These are phyloP conservation scores for Dicrostonyx torquatus DNA, from an alignment of 2,797 vertebrate species.

Conservation along the genomic window DNA sequence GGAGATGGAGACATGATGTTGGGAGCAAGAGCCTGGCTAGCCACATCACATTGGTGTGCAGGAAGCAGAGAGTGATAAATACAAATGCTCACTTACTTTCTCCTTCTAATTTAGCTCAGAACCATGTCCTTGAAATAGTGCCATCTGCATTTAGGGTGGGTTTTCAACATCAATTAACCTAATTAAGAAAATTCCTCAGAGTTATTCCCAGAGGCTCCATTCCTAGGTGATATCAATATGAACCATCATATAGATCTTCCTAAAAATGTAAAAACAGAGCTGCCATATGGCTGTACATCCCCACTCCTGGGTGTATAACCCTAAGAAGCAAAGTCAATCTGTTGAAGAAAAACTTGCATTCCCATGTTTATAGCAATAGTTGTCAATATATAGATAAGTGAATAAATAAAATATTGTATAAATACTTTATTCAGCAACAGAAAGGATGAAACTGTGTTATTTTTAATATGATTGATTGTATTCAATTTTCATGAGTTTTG, in stretches of 20 bases:
- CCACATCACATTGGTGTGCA: too few relatives aligned
- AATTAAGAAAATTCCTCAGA: background rate
- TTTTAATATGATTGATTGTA: background rate
- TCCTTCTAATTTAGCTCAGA: background rate
- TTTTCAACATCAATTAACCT: background rate
- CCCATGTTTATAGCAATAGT: background rate
- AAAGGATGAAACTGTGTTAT: background rate
- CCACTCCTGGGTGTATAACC: background rate
- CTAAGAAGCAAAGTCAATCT: background rate
- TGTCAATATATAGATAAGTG: too few relatives aligned
- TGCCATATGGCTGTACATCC: background rate
- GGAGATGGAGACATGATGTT: background rate
- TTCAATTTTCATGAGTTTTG: slow-evolving; percentile 24
- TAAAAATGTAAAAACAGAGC: background rate
- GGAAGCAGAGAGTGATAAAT: background rate
- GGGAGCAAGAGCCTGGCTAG: background rate
- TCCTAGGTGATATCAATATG: background rate
- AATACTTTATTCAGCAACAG: background rate
- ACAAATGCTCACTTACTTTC: background rate
- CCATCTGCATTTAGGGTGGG: background rate
- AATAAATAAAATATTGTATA: background rate
- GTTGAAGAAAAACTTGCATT: background rate
- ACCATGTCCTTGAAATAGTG: background rate
- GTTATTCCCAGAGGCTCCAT: background rate
- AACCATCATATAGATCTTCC: background rate